A percentile compares a stretch with the other conserved stretches of the same genome.
Conservation (phyloP, 2,888 invertebrate species). For the Lissocephala sabroskyi region DNA sequence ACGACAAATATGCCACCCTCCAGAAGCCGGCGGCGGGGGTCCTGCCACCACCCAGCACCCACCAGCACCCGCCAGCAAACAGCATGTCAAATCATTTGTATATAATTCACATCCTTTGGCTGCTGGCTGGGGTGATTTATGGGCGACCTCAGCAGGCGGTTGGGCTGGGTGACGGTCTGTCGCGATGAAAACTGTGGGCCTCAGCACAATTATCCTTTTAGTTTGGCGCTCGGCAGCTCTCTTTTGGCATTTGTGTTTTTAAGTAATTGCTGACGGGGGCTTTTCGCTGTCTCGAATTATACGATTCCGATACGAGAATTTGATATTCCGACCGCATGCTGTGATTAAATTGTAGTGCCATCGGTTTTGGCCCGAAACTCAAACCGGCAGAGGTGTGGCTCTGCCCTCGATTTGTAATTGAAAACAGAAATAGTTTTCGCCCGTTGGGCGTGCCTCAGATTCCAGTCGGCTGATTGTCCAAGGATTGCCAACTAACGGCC, state of each 20-base stretch:
- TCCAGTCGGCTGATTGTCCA: background rate
- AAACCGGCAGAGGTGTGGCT: too few species aligned
- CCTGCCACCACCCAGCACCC: slow-evolving; percentile 22
- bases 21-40: background rate
- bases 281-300: slow-evolving; percentile 58
- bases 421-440: slow-evolving; percentile 4
- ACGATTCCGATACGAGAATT: slow-evolving; percentile 64
- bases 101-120: slow-evolving; percentile 64
- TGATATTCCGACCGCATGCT: slow-evolving; percentile 70
- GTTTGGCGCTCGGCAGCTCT: slow-evolving; percentile 10
- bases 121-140: slow-evolving; percentile 53
- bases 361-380: too few species aligned
- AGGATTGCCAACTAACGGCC: background rate
- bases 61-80: slow-evolving; percentile 14
- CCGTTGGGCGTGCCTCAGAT: background rate
- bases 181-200: slow-evolving; percentile 47
- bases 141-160: slow-evolving; percentile 21
- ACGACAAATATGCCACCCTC: slow-evolving; percentile 1
- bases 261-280: slow-evolving; percentile 65
- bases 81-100: slow-evolving; percentile 64
- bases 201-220: slow-evolving; percentile 61
- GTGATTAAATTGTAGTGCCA: slow-evolving; percentile 67
- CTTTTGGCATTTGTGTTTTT: slow-evolving; percentile 34
- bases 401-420: slow-evolving; percentile 8
- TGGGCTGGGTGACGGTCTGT: slow-evolving; percentile 15